These are phyloP conservation scores for Paracyprichromis sp. DNA, from an alignment of 2,113 vertebrate genomes.

Conservation along the genomic window DNA sequence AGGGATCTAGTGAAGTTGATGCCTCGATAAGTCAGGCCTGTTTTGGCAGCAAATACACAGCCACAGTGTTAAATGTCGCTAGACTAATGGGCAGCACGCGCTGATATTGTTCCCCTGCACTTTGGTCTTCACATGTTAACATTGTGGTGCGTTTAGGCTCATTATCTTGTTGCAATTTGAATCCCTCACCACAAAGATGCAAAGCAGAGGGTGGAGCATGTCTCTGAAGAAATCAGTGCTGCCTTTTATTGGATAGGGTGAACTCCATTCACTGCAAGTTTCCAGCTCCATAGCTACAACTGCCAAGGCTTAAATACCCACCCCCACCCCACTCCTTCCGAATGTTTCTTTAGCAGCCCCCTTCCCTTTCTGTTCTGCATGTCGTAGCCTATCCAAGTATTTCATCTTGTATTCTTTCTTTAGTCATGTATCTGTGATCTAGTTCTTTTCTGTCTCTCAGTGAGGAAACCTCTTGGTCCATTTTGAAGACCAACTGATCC, in stretches of 20 bases:
- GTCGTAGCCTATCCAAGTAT: not conserved
- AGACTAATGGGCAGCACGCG: fast-evolving
- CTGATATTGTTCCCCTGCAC: not conserved
- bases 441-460: not conserved
- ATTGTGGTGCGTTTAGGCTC: not conserved
- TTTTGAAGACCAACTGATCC: not conserved
- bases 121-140: not conserved
- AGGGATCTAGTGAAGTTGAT: not conserved
- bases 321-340: fast-evolving
- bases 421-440: not conserved
- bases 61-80: not conserved
- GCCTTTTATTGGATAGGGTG: not conserved
- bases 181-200: not conserved
- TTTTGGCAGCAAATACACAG: not conserved
- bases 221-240: not conserved
- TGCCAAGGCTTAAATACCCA: not conserved
- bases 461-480: not conserved
- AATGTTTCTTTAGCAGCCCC: not conserved
- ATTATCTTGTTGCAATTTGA: not conserved
- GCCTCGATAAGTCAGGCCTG: not conserved
- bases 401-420: not conserved
- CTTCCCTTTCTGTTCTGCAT: not conserved
- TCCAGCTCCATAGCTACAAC: not conserved
- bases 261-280: not conserved
- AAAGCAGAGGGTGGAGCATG: not conserved